A percentile compares a stretch with the other conserved stretches of the same genome.
phyloP scores from a whole-genome alignment of 2,888 invertebrate species.

The Halictus quadricinctus region DNA sequence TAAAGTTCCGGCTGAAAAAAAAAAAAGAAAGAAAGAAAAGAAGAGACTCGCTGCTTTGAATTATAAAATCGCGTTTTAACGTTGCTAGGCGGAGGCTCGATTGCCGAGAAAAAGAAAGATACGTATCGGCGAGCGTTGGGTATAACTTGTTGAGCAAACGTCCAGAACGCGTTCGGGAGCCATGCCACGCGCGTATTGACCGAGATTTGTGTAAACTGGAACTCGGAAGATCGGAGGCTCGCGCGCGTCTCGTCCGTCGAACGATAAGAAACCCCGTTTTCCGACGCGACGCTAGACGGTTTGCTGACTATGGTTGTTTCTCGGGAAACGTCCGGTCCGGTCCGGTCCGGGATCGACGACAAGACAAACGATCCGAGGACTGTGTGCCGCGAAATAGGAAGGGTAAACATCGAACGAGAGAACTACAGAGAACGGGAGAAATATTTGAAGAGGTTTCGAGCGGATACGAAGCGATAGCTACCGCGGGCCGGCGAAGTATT shows the following conservation, averaged over 20 bases:
- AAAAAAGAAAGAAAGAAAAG: neutral
- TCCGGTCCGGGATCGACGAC: neutral
- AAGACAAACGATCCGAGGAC: neutral
- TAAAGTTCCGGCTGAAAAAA: neutral
- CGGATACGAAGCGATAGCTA: neutral
- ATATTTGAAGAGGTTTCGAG: constrained; percentile 20
- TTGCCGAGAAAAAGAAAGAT: neutral
- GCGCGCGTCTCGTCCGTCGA: neutral
- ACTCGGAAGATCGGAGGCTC: constrained; percentile 34
- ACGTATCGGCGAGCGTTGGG: constrained; percentile 8
- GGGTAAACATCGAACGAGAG: neutral
- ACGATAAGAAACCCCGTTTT: neutral
- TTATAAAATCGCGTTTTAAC: constrained; percentile 14
- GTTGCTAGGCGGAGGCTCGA: neutral
- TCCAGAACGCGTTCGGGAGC: constrained; percentile 24
- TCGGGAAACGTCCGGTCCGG: neutral
- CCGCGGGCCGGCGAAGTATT: neutral
- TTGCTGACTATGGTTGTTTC: neutral
- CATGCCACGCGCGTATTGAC: constrained; percentile 28
- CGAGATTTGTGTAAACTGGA: constrained; percentile 38
- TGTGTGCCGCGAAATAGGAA: neutral
- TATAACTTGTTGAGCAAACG: constrained; percentile 53
- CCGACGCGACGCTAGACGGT: neutral
- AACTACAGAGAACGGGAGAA: neutral
- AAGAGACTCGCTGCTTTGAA: constrained; percentile 4